Evolutionary conservation across 2,888 invertebrate species (phyloP), one percentile per base, ranked within the genome.

Genomic region (Heliconius erato): DNA sequence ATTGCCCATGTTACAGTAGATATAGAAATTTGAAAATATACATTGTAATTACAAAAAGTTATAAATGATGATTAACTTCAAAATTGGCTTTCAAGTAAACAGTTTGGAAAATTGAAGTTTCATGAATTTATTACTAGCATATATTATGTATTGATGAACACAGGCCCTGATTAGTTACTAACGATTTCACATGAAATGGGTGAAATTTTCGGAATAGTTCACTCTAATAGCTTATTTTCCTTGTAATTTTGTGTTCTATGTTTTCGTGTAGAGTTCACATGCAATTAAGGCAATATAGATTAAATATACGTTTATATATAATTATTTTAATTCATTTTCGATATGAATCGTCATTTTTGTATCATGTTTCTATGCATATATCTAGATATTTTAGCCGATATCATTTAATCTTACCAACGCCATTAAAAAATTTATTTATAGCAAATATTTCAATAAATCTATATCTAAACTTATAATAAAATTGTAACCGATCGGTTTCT

Each of bases 21-120:
- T 54, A 54, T 7, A 54, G 54, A 54, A 23, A 23, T 23, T 77
- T 59, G 23, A 28, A 69, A 63, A 35, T 14, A 71, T 78, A 69
- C 23, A 16, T 83, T 4, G 54, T 80, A 79, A 84, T 80, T 81
- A 79, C 80, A 74, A 71, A 65, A 69, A 74, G 65, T 79, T 65
- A 76, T 65, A 44, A 82, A 82, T 80, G 74, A 82, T 74, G 67
- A 79, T 80, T 63, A 78, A 83, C 74, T 23, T 82, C 79, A 32
- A 83, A 82, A 84, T 84, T 82, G 79, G 78, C 74, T 83, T 83
- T 78, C 68, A 65, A 78, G 83, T 82, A 82, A 84, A 83, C 83
- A 82, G 32, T 80, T 83, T 82, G 40, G 77, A 79, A 83, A 80
- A 82, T 84, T 49, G 72, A 79, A 49, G 65, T 83, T 83, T 74